Base-by-base conservation (phyloP, 2,113 vertebrate species). In the Neoarius graeffei region DNA sequence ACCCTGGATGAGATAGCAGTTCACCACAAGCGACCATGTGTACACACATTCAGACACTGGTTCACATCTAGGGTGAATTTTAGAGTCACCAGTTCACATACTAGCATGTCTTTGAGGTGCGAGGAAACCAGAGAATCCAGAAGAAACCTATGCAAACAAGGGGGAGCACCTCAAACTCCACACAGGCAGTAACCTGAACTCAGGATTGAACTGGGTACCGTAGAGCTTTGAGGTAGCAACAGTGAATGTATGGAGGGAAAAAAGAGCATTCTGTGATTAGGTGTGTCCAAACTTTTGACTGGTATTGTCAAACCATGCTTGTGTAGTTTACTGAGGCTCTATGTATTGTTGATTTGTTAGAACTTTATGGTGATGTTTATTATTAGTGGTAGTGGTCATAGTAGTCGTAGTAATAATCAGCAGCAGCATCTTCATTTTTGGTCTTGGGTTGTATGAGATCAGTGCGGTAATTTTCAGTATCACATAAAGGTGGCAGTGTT, bases 401-500 rank as follows among this genome's bases (percentile, higher is more conserved):
- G 7, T 59, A 25, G 42, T 23, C 3, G 1, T 52, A 27, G 50
- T 27, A 13, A 23, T 25, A 1, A 13, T 69, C 25, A 9, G 25
- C 67, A 17, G 27, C 13, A 71, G 27, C 30, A 73, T 19, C 6
- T 19, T 30, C 66, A 30, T 69, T 30, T 14, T 19, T 23, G 23
- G 74, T 14, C 48, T 27, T 79, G 23, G 23, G 19, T 35, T 69
- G 25, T 25, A 57, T 62, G 13, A 77, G 3, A 42, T 88, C 1
- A 83, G 9, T 64, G 57, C 27, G 50, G n/a, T 62, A 50, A 69
- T 69, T 59, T 77, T 62, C 7, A 52, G 6, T 15, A 64, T 19
- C 5, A 23, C 87, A 84, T 48, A 48, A 66, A 71, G 87, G 50
- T 88, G 87, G 64, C 74, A 86, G 66, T 50, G 74, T 42, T 74